Evolutionary conservation across 1,140 invertebrate species (phyloP).

Genomic region (Monochamus saltuarius): DNA sequence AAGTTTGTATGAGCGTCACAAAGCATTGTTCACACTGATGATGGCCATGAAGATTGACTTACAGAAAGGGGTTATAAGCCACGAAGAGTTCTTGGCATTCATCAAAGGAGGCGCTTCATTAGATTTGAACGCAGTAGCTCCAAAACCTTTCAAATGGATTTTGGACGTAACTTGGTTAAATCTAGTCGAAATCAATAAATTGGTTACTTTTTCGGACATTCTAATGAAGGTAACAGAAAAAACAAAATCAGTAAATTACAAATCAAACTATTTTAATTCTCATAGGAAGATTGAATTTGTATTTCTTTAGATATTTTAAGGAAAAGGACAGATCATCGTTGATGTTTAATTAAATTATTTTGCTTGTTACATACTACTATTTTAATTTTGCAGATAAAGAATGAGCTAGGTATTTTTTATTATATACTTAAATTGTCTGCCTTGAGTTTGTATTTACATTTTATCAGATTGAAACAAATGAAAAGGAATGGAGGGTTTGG

Average conservation of each 20-base stretch:
- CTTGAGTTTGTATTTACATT: conserved; percentile 8
- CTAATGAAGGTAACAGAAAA: conserved; percentile 68
- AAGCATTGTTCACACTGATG: conserved; percentile 91
- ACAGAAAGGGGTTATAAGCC: conserved; percentile 76
- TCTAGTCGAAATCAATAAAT: conserved; percentile 90
- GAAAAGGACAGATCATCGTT: conserved; percentile 21
- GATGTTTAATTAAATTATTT: conserved; percentile 11
- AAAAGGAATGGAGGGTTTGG: conserved; percentile 91
- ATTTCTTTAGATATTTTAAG: too few relatives aligned
- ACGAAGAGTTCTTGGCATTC: conserved; percentile 92
- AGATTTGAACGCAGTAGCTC: conserved; percentile 87
- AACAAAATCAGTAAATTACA: background rate
- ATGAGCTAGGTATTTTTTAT: too few relatives aligned
- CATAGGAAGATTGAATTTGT: too few relatives aligned
- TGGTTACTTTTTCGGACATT: conserved; percentile 79
- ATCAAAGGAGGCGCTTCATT: conserved; percentile 95
- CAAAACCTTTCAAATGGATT: conserved; percentile 95
- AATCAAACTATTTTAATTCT: too few relatives aligned
- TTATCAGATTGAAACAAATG: conserved; percentile 75
- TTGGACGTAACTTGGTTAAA: conserved; percentile 96
- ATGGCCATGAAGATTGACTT: conserved; percentile 95
- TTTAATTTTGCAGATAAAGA: too few relatives aligned
- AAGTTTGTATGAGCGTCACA: conserved; percentile 91
- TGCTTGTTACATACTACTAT: background rate
- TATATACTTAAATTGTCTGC: background rate